phyloP scores from a whole-genome alignment of 2,888 invertebrate species.

The Mycalesis mineus region DNA sequence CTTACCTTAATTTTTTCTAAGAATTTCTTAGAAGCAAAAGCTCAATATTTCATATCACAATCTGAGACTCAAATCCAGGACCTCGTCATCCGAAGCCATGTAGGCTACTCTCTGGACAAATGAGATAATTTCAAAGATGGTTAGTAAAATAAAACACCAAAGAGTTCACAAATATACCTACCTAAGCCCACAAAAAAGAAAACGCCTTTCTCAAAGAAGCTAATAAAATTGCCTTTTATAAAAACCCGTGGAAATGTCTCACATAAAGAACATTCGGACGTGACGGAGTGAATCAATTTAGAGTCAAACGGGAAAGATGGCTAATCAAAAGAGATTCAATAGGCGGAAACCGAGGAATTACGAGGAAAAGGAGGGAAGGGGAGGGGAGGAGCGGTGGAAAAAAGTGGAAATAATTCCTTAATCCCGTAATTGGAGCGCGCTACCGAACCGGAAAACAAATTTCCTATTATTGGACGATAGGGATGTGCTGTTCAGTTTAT shows the following conservation, averaged over 20 bases:
- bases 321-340: conserved; percentile 76
- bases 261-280: conserved; percentile 39
- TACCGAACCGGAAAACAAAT: conserved; percentile 80
- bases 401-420: conserved; percentile 79
- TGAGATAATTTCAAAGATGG: too few species aligned
- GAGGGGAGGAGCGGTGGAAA: conserved; percentile 40
- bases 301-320: conserved; percentile 71
- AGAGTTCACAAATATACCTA: background rate
- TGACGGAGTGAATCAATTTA: conserved; percentile 60
- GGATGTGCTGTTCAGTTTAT: conserved; percentile 40
- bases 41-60: too few species aligned
- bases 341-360: conserved; percentile 71
- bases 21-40: too few species aligned
- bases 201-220: background rate
- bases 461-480: conserved; percentile 70
- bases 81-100: too few species aligned
- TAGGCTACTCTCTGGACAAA: too few species aligned
- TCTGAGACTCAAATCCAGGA: too few species aligned
- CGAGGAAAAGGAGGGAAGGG: conserved; percentile 16
- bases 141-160: too few species aligned
- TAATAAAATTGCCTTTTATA: background rate
- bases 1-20: too few species aligned
- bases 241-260: conserved; percentile 4
- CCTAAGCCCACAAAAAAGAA: background rate
- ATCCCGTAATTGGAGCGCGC: conserved; percentile 75